Conservation (phyloP, 2,888 invertebrate species). For the Rhagonycha lutea region DNA sequence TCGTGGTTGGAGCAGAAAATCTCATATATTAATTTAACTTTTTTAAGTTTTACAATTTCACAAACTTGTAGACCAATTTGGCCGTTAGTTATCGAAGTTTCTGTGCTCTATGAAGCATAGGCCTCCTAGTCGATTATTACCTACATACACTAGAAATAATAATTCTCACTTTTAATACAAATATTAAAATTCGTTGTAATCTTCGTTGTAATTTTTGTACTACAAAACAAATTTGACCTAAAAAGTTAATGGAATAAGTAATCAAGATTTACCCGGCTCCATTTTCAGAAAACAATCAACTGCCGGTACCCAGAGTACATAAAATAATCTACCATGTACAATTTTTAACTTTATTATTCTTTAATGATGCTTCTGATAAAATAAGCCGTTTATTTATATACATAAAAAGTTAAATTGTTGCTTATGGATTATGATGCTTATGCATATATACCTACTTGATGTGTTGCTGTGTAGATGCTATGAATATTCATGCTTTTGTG, state of each 20-base stretch:
- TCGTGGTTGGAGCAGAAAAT: too few species aligned
- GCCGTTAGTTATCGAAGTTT: too few species aligned
- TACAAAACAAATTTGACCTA: neutral
- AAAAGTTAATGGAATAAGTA: neutral
- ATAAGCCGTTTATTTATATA: neutral
- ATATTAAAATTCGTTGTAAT: neutral
- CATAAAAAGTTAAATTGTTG: neutral
- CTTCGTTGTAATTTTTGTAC: neutral
- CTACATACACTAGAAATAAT: neutral
- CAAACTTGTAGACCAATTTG: neutral
- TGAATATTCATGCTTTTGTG: conserved; percentile 35
- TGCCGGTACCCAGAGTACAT: neutral
- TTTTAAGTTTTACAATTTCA: neutral
- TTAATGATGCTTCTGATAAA: neutral
- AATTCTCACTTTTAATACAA: neutral
- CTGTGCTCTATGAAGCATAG: too few species aligned
- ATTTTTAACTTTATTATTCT: neutral
- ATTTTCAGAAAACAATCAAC: neutral
- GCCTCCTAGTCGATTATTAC: too few species aligned
- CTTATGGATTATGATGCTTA: neutral
- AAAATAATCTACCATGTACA: neutral
- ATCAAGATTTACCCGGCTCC: neutral
- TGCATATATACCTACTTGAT: conserved; percentile 32
- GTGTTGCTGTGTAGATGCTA: conserved; percentile 36
- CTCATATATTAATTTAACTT: neutral